A percentile compares a stretch with the other conserved stretches of the same genome.
phyloP scores from a whole-genome alignment of 2,797 vertebrate genomes.

The Myotis vivesi region DNA sequence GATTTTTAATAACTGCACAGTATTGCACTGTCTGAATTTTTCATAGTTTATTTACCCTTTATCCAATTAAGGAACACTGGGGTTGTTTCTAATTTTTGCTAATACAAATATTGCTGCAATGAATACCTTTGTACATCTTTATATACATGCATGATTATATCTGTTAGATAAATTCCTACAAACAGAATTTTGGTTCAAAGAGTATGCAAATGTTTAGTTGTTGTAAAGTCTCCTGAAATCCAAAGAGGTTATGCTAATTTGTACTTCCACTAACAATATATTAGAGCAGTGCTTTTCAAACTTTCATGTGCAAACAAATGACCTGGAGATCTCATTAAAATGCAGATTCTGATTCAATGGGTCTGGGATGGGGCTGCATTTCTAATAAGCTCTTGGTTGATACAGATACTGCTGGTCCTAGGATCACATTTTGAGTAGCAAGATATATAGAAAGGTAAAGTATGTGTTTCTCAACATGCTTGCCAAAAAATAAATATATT shows the following conservation, averaged over 20 bases:
- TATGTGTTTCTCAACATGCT: neutral
- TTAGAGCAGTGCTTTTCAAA: constrained; percentile 35
- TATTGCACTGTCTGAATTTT: neutral
- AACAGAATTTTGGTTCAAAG: neutral
- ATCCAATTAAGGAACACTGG: neutral
- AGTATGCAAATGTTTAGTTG: neutral
- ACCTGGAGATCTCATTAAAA: constrained; percentile 31
- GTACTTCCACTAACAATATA: constrained; percentile 1
- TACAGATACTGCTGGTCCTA: constrained; percentile 10
- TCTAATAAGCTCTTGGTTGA: constrained; percentile 34
- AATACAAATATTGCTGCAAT: constrained; percentile 11
- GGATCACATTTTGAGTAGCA: neutral
- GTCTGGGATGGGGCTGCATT: neutral
- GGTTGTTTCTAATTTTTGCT: neutral
- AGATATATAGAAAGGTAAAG: neutral
- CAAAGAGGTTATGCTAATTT: constrained; percentile 49
- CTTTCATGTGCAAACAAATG: neutral
- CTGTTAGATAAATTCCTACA: constrained; percentile 29
- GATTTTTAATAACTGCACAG: constrained; percentile 1
- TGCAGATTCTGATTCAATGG: constrained; percentile 29
- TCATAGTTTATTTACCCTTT: constrained; percentile 37
- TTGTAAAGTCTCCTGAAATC: constrained; percentile 23
- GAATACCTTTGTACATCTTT: neutral
- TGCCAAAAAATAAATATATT: neutral
- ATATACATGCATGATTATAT: neutral